Percentiles rank a stretch among this genome's conserved stretches.
Evolutionary conservation across 2,113 vertebrate species (phyloP).

Genomic region (Hemibagrus wyckioides): DNA sequence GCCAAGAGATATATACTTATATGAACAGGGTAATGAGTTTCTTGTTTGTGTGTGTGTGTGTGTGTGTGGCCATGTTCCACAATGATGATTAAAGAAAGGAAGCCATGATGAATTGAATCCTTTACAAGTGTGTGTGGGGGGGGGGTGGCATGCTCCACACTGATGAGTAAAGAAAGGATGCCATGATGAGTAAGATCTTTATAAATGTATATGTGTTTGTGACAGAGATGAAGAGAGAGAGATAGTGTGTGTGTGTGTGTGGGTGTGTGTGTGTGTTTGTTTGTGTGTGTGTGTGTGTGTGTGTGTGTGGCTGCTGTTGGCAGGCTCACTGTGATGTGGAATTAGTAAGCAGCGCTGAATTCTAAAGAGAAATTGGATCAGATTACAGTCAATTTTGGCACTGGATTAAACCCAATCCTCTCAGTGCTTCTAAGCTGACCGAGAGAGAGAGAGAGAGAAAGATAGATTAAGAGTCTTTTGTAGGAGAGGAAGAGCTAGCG

Average conservation of each 20-base stretch:
- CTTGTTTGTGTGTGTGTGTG: background rate
- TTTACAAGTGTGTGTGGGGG: too few species aligned
- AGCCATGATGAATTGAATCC: background rate
- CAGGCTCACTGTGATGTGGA: conserved; percentile 46
- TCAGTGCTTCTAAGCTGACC: conserved; percentile 17
- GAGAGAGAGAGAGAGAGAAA: background rate
- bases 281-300: conserved; percentile 30
- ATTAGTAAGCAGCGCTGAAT: conserved; percentile 52
- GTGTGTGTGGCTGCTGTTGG: conserved; percentile 38
- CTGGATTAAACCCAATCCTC: conserved; percentile 56
- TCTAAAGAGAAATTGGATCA: conserved; percentile 59
- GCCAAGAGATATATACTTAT: background rate
- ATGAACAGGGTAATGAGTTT: background rate
- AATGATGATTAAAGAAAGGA: background rate
- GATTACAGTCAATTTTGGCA: conserved; percentile 60
- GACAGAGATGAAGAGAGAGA: too few species aligned
- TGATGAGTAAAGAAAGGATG: too few species aligned
- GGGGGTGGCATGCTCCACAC: too few species aligned
- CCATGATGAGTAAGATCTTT: background rate
- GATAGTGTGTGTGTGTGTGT: background rate
- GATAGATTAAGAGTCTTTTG: background rate
- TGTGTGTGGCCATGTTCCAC: background rate
- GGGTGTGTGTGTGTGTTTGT: conserved; percentile 32
- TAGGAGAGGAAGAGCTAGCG: background rate
- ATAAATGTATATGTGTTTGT: background rate